Conservation (phyloP, 1,140 invertebrate species). For the Anadara kagoshimensis region DNA sequence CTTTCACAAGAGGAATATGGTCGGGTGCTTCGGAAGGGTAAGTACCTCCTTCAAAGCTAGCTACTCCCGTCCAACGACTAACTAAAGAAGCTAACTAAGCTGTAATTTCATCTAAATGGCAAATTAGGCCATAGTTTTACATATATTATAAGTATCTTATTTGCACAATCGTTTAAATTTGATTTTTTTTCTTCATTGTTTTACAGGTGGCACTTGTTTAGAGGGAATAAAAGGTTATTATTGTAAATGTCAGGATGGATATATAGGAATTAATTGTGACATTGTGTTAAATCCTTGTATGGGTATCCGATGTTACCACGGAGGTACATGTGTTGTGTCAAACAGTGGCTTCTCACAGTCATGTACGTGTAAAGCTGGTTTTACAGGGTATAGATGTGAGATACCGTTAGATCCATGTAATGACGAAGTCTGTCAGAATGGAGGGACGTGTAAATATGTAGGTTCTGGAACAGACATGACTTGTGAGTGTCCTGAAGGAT, state of each 20-base stretch:
- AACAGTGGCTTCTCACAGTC: slow-evolving; percentile 13
- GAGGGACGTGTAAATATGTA: slow-evolving; percentile 15
- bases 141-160: too few species aligned
- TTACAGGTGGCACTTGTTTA: slow-evolving; percentile 45
- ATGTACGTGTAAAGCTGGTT: slow-evolving; percentile 43
- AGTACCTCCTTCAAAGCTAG: too few species aligned
- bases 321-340: slow-evolving; percentile 40
- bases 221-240: slow-evolving; percentile 45
- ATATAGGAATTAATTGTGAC: slow-evolving; percentile 51
- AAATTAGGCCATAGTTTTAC: too few species aligned
- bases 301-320: slow-evolving; percentile 44
- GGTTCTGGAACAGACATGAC: slow-evolving; percentile 15
- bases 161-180: too few species aligned
- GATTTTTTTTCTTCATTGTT: too few species aligned
- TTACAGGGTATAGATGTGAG: slow-evolving; percentile 45
- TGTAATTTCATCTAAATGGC: too few species aligned
- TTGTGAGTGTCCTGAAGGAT: slow-evolving; percentile 27
- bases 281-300: slow-evolving; percentile 44
- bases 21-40: too few species aligned
- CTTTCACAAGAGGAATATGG: too few species aligned
- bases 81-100: too few species aligned
- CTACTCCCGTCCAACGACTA: too few species aligned
- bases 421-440: slow-evolving; percentile 32
- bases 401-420: slow-evolving; percentile 29
- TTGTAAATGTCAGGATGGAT: slow-evolving; percentile 50